phyloP scores from a whole-genome alignment of 2,113 vertebrate species.

The Formicarius rufipectus region DNA sequence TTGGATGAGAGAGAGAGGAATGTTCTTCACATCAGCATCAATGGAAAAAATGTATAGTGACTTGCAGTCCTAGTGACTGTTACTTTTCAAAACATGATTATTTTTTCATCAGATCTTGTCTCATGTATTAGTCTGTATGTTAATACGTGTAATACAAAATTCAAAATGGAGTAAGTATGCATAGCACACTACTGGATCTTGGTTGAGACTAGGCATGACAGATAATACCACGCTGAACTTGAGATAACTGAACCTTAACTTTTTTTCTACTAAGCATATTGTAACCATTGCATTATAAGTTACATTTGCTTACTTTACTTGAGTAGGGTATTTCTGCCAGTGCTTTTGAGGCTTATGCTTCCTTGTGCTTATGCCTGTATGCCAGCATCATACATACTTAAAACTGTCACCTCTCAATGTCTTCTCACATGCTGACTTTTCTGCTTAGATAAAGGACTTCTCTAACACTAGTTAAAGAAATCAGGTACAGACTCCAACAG shows the following conservation, averaged over 20 bases:
- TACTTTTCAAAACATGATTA: neutral
- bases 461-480: neutral
- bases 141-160: neutral
- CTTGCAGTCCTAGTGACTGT: neutral
- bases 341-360: neutral
- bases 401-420: neutral
- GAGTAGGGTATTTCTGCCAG: neutral
- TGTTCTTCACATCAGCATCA: neutral
- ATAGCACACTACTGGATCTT: neutral
- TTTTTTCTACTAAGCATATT: neutral
- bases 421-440: neutral
- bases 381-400: neutral
- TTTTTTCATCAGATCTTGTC: neutral
- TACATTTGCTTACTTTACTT: neutral
- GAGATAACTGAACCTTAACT: neutral
- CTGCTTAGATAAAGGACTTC: neutral
- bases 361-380: neutral
- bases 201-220: neutral
- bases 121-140: neutral
- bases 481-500: neutral
- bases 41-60: neutral
- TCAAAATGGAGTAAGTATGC: neutral
- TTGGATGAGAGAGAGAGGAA: neutral
- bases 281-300: neutral
- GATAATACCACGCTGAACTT: neutral